These are phyloP conservation scores for Zapornia atra DNA, from an alignment of 2,113 vertebrate species.

Conservation along the genomic window DNA sequence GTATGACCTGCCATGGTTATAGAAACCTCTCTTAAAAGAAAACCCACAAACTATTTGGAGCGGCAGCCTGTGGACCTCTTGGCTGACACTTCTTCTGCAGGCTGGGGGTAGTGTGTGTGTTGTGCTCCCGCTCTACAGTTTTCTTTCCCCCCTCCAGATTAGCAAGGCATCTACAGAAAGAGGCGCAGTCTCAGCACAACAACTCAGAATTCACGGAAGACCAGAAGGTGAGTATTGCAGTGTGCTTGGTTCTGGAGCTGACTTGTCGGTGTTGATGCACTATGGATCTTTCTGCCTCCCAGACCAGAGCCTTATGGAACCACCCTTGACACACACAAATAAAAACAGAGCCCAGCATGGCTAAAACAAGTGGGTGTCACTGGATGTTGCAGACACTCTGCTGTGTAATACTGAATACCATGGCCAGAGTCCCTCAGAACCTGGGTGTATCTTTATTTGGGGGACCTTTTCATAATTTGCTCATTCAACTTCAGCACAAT, in stretches of 20 bases:
- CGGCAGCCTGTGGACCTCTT: background rate
- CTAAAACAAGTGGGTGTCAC: background rate
- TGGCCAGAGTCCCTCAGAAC: background rate
- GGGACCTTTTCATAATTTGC: conserved; percentile 3
- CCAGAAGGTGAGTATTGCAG: conserved; percentile 86
- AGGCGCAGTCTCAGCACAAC: conserved; percentile 89
- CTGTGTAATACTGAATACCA: background rate
- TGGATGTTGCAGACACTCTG: background rate
- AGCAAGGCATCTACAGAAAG: conserved; percentile 95
- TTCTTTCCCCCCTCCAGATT: conserved; percentile 79
- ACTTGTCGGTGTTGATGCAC: background rate
- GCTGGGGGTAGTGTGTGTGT: background rate
- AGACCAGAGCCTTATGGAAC: background rate
- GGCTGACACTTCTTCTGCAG: background rate
- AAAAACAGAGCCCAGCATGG: background rate
- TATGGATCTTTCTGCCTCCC: background rate
- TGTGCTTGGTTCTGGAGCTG: background rate
- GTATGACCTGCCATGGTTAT: background rate
- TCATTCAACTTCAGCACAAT: background rate
- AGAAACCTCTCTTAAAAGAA: background rate
- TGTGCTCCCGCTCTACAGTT: background rate
- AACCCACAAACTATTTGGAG: background rate
- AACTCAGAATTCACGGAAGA: conserved; percentile 94
- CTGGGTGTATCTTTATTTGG: background rate
- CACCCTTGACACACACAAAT: background rate